Base-by-base conservation (phyloP, 2,888 invertebrate species). In the Lepidocyrtinus sp. region DNA sequence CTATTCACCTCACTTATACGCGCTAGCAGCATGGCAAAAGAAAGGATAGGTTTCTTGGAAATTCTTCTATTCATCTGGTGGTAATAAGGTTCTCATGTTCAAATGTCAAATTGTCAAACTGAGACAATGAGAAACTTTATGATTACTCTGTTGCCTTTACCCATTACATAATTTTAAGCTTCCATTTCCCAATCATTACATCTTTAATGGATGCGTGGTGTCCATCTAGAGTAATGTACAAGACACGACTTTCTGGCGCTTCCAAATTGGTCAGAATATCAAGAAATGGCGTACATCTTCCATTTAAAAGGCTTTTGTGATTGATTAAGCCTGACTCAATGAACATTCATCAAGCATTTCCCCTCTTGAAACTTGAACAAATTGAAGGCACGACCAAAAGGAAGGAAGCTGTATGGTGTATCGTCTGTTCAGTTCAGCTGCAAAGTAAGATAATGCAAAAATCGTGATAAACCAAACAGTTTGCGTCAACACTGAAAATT, bases 391-490 rank as follows among this genome's bases (percentile, higher is more conserved):
- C 1, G 3, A 17, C 1, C 2, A 9, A 59, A 17, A 24, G 62
- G 62, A 62, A 62, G 62, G 62, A 62, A 62, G 62, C 45, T 36
- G 36, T n/a, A n/a, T n/a, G n/a, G n/a, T n/a, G n/a, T n/a, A n/a
- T n/a, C n/a, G n/a, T n/a, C n/a, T n/a, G n/a, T n/a, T n/a, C n/a
- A 67, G 12, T 5, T 36, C 36, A 7, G 36, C 36, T 36, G 36
- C 12, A 7, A 36, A 36, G 5, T 36, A 7, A 36, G 46, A 46
- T 67, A 67, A 46, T 67, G 67, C 67, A 67, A 46, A 36, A 67
- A 36, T 1, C 45, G 67, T 67, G 45, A 36, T 36, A 22, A 21
- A 67, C 2, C 67, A 67, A 15, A 45, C 62, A 24, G 62, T 25
- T 62, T 12, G 36, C 36, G 36, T 36, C 36, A 36, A 36, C 12